Evolutionary conservation across 2,113 vertebrate species (phyloP), one percentile per base, ranked within the genome.

Genomic region (Melozone crissalis): DNA sequence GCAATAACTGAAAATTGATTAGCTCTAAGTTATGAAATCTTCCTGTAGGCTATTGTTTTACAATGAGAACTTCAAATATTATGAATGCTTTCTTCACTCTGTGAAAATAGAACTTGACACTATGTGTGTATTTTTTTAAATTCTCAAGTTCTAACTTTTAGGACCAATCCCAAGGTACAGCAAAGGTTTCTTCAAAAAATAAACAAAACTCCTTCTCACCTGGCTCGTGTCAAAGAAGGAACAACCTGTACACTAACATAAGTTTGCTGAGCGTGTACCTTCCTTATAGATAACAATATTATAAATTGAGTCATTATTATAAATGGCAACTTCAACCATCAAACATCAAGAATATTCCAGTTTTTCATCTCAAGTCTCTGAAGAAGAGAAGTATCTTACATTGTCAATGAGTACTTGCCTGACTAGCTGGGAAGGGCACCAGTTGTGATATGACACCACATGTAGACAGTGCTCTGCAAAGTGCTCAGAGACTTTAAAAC

Each of bases 91-190:
- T 57, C 15, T 39, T 31, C 9, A 57, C 5, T 61, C 17, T 57
- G 7, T 51, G 33, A 87, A 87, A 71, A 92, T 7, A 62, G 21
- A 74, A 63, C 13, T 33, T 58, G 14, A 66, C n/a, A n/a, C 11
- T 58, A 27, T 8, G 3, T 11, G 7, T 17, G 1, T 62, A 7
- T 10, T 87, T 75, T 37, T n/a, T 27, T 15, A 91, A 88, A 86
- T 58, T 79, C 9, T 44, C 11, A n/a, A 16, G 11, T 67, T 59
- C 10, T 71, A n/a, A 31, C 4, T 78, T 75, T 37, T 19, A 71
- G 13, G 13, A 59, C 4, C 5, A 26, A 75, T 75, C 20, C 1
- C 28, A 82, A 63, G 7, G 5, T 27, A 65, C 3, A 0, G 0
- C n/a, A 75, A 75, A 71, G 0, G 4, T n/a, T 79, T 63, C 18